These are phyloP conservation scores for Hyppa rectilinea DNA, from an alignment of 2,888 invertebrate genomes.

Conservation along the genomic window DNA sequence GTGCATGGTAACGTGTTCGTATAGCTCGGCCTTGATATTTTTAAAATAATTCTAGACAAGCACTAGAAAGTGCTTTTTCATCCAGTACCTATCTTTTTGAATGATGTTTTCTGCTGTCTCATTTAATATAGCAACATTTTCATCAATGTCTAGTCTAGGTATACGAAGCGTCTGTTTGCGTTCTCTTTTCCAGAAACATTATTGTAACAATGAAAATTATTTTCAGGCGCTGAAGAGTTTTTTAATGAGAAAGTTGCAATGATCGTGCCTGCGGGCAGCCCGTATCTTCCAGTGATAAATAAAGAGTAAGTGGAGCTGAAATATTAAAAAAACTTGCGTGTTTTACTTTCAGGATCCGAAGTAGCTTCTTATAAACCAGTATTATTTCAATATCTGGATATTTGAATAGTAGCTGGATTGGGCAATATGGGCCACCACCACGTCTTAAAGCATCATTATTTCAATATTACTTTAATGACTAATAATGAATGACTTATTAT, in stretches of 20 bases:
- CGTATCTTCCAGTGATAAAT: constrained; percentile 94
- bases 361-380: too few species aligned
- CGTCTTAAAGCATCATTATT: too few species aligned
- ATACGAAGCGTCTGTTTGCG: background rate
- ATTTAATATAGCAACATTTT: background rate
- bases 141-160: background rate
- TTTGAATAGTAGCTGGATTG: too few species aligned
- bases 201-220: constrained; percentile 22
- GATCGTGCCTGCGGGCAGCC: constrained; percentile 94
- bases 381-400: too few species aligned
- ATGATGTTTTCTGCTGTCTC: background rate
- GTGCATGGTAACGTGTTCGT: background rate
- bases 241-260: constrained; percentile 95
- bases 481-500: too few species aligned
- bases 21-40: background rate
- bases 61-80: background rate
- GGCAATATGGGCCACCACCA: too few species aligned
- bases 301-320: too few species aligned
- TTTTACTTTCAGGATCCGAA: background rate
- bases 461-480: too few species aligned
- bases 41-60: background rate
- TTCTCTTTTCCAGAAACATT: constrained; percentile 12
- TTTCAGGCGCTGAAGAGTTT: constrained; percentile 93
- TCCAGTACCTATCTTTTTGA: background rate
- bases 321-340: too few species aligned